Percentiles rank a stretch among this genome's conserved stretches.
phyloP scores from a whole-genome alignment of 2,113 vertebrate genomes.

The Tetrax tetrax region DNA sequence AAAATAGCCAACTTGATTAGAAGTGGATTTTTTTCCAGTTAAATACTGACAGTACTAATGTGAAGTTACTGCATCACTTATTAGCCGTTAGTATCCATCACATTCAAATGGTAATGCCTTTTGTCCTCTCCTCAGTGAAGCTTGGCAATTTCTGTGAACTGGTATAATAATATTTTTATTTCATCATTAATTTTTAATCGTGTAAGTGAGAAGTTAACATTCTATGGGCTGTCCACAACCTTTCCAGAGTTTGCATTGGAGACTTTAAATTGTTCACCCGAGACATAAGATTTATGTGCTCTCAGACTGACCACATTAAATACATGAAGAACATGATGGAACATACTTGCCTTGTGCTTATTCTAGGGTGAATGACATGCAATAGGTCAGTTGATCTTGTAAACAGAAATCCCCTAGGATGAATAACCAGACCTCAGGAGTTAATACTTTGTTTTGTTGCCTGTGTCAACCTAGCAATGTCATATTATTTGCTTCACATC shows the following conservation, averaged over 20 bases:
- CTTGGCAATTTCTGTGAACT: not conserved
- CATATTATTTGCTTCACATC: not conserved
- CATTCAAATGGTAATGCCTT: not conserved
- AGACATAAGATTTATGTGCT: not conserved
- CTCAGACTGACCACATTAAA: not conserved
- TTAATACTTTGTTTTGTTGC: not conserved
- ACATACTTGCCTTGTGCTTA: not conserved
- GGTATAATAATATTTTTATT: constrained; percentile 6
- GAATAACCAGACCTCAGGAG: not conserved
- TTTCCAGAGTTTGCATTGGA: not conserved
- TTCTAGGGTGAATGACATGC: not conserved
- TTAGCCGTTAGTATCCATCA: not conserved
- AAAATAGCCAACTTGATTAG: not conserved
- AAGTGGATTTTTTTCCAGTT: not conserved
- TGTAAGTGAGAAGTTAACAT: not conserved
- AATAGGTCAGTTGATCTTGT: not conserved
- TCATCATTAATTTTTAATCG: not conserved
- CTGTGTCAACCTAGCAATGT: not conserved
- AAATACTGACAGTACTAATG: not conserved
- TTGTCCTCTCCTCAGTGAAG: not conserved
- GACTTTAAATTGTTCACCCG: not conserved
- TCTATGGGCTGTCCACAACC: not conserved
- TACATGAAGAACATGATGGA: not conserved
- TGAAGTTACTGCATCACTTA: not conserved
- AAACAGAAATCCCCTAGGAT: not conserved